Conservation (phyloP, 2,113 vertebrate genomes). For the Trichechus manatus region DNA sequence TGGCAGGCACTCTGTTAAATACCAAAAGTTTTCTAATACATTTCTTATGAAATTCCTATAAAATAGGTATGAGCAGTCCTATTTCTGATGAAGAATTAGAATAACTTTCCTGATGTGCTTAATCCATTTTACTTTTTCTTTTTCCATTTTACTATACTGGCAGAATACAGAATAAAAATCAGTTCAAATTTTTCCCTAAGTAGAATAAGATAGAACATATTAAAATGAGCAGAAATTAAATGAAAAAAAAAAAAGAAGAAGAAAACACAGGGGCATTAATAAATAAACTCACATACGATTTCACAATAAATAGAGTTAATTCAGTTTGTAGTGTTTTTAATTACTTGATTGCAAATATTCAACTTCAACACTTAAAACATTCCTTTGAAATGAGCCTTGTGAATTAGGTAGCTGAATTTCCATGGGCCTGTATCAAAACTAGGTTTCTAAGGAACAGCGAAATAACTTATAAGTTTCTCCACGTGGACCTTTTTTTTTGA, state of each 20-base stretch:
- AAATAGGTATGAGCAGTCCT: neutral
- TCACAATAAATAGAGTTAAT: neutral
- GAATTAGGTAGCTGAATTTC: neutral
- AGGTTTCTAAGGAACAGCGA: neutral
- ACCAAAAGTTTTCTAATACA: neutral
- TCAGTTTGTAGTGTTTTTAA: neutral
- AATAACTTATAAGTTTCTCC: conserved; percentile 31
- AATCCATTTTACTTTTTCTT: neutral
- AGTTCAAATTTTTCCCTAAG: neutral
- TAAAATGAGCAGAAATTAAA: neutral
- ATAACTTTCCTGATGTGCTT: neutral
- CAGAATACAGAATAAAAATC: neutral
- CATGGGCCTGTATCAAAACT: neutral
- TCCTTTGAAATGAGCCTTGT: neutral
- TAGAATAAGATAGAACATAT: neutral
- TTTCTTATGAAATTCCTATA: neutral
- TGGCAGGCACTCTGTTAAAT: neutral
- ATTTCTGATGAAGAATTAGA: neutral
- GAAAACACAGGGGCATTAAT: neutral
- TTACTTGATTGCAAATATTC: neutral
- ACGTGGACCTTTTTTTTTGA: conserved; percentile 57
- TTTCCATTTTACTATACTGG: neutral
- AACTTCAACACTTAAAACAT: neutral
- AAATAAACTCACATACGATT: conserved; percentile 15
- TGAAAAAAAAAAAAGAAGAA: neutral